Conservation (phyloP, 2,797 vertebrate species). For the Scomberomorus guttatus region DNA sequence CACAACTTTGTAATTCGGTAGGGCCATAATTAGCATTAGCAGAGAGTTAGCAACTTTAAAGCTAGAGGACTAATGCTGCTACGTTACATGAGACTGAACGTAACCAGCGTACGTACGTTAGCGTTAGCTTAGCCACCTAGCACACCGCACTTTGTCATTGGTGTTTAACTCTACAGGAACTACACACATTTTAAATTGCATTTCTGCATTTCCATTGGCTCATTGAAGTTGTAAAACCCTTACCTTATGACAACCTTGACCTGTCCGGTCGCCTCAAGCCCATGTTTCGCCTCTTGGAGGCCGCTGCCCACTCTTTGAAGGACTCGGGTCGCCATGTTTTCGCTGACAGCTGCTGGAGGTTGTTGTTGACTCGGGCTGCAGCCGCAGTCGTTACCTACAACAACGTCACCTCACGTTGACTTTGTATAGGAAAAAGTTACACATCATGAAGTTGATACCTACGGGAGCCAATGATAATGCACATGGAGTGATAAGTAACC, state of each 20-base stretch:
- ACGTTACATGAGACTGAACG: constrained; percentile 1
- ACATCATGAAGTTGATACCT: too few species aligned
- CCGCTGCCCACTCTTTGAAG: constrained; percentile 82
- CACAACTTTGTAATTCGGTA: neutral
- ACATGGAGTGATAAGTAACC: too few species aligned
- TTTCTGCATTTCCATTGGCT: accelerated
- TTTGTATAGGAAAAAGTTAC: neutral
- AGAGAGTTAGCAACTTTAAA: constrained; percentile 47
- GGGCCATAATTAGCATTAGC: constrained; percentile 22
- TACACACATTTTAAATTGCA: accelerated
- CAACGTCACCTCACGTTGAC: constrained; percentile 9
- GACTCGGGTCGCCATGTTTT: constrained; percentile 91
- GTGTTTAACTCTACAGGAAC: neutral
- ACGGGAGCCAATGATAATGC: too few species aligned
- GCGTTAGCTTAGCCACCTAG: constrained; percentile 69
- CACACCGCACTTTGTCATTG: constrained; percentile 50
- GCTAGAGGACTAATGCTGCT: constrained; percentile 48
- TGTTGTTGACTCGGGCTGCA: constrained; percentile 25
- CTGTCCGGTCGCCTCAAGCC: constrained; percentile 63
- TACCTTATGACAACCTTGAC: constrained; percentile 80
- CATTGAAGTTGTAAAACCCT: constrained; percentile 9
- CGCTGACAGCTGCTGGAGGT: constrained; percentile 30
- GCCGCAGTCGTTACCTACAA: constrained; percentile 25
- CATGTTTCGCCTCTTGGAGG: constrained; percentile 75
- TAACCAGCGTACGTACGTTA: constrained; percentile 28